Evolutionary conservation across 2,113 vertebrate species (phyloP), one percentile per base, ranked within the genome.

Genomic region (Pteropus alecto): DNA sequence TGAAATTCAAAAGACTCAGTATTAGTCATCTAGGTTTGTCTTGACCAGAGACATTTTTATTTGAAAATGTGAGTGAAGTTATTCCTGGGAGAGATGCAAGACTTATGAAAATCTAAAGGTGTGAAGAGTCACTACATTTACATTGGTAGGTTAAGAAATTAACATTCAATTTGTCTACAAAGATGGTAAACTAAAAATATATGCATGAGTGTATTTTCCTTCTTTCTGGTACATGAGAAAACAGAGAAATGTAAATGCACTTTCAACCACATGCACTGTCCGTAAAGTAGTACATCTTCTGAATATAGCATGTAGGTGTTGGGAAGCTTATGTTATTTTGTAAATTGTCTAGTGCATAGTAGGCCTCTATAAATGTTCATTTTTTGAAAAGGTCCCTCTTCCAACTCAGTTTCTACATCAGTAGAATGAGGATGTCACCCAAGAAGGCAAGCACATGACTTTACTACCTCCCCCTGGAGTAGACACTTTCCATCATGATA

Each of bases 141-240:
- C 60, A 68, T 58, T 78, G 33, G 60, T 74, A 86, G 22, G 41
- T 41, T 70, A 73, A 92, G 56, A 94, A 94, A 92, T 89, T 92
- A 95, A 73, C 93, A 63, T 83, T 92, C 76, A 76, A 35, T 68
- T 88, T 95, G 67, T 85, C 94, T 51, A 3, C 35, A 92, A 73
- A 96, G 73, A 86, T 38, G 28, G n/a, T 68, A 14, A 81, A 73
- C 28, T 78, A 51, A 84, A 91, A 84, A 65, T 93, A 84, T 84
- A 74, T 26, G 16, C 83, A 12, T 13, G 30, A 28, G 12, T 84
- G 3, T n/a, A 26, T 92, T 65, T 95, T 79, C 60, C 48, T 51
- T 94, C 61, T 48, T 41, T 93, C 14, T 19, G n/a, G 33, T 13
- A 16, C n/a, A n/a, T 4, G 14, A 16, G 21, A 54, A 71, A 94